phyloP scores from a whole-genome alignment of 2,888 invertebrate species.

The Diaperis boleti region DNA sequence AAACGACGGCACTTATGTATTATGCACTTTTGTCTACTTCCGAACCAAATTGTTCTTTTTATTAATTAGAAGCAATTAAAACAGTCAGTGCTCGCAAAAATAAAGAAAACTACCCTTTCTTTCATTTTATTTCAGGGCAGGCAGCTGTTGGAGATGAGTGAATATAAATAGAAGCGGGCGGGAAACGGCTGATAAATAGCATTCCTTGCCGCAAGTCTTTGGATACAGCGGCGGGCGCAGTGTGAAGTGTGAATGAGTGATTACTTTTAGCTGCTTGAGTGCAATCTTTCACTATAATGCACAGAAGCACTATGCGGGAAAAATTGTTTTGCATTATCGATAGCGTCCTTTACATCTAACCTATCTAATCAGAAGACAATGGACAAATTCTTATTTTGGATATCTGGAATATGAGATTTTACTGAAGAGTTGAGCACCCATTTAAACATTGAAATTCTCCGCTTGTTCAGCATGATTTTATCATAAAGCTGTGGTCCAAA shows the following conservation, averaged over 20 bases:
- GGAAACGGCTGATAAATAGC: slow-evolving; percentile 53
- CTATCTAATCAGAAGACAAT: no score
- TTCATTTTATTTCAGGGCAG: slow-evolving; percentile 49
- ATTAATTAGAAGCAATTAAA: slow-evolving; percentile 54
- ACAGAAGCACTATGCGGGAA: slow-evolving; percentile 6
- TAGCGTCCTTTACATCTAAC: no score
- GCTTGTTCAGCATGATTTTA: no score
- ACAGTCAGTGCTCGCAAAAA: slow-evolving; percentile 48
- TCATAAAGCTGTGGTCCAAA: no score
- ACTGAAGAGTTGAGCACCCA: no score
- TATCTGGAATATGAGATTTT: no score
- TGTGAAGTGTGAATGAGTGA: slow-evolving; percentile 56
- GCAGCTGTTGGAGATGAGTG: slow-evolving; percentile 52
- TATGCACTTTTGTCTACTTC: slow-evolving; percentile 45
- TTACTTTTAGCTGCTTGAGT: slow-evolving; percentile 49
- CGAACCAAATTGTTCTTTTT: slow-evolving; percentile 46
- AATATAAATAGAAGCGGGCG: slow-evolving; percentile 50
- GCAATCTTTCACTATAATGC: slow-evolving; percentile 44
- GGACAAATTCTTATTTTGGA: no score
- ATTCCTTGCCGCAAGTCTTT: slow-evolving; percentile 54
- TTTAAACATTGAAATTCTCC: no score
- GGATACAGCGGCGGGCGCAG: slow-evolving; percentile 50
- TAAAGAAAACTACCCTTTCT: slow-evolving; percentile 52
- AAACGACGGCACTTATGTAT: slow-evolving; percentile 44
- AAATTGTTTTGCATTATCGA: slow-evolving; percentile 8